Evolutionary conservation across 2,888 invertebrate genomes (phyloP).

Genomic region (Thalpophila matura): DNA sequence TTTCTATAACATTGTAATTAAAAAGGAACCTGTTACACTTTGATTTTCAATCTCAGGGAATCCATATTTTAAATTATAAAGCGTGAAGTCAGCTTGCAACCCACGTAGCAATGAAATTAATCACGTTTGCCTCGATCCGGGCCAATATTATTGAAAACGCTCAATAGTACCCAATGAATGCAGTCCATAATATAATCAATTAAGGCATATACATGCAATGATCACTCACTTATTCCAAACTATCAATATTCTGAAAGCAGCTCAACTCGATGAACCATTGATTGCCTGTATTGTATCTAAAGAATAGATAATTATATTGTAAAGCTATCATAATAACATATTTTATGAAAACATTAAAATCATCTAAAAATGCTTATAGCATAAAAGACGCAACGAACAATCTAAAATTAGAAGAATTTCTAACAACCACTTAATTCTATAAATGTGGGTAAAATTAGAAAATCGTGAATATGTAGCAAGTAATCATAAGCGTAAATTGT

Average conservation of each 20-base stretch:
- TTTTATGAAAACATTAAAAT: slow-evolving; percentile 34
- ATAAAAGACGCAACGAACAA: slow-evolving; percentile 38
- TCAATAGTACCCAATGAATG: not conserved
- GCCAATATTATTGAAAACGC: not conserved
- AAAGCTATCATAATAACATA: slow-evolving; percentile 26
- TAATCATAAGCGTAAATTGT: slow-evolving; percentile 42
- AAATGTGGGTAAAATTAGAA: slow-evolving; percentile 45
- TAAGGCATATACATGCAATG: not conserved
- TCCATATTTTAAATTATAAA: not conserved
- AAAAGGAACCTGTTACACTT: not conserved
- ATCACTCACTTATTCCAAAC: slow-evolving; percentile 5
- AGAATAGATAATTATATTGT: slow-evolving; percentile 13
- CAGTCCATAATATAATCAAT: slow-evolving; percentile 4
- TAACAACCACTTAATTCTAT: slow-evolving; percentile 56
- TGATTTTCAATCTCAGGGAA: not conserved
- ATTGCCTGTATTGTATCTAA: slow-evolving; percentile 29
- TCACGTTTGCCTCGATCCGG: not conserved
- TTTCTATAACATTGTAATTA: not conserved
- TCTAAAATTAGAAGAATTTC: slow-evolving; percentile 58
- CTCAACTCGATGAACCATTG: slow-evolving; percentile 11
- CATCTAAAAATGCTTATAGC: slow-evolving; percentile 47
- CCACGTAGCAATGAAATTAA: slow-evolving; percentile 8
- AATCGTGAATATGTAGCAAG: slow-evolving; percentile 20
- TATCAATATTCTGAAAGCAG: slow-evolving; percentile 8
- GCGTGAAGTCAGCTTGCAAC: not conserved